These are phyloP conservation scores for Gymnocypris eckloni DNA, from an alignment of 2,797 vertebrate genomes.

Conservation along the genomic window DNA sequence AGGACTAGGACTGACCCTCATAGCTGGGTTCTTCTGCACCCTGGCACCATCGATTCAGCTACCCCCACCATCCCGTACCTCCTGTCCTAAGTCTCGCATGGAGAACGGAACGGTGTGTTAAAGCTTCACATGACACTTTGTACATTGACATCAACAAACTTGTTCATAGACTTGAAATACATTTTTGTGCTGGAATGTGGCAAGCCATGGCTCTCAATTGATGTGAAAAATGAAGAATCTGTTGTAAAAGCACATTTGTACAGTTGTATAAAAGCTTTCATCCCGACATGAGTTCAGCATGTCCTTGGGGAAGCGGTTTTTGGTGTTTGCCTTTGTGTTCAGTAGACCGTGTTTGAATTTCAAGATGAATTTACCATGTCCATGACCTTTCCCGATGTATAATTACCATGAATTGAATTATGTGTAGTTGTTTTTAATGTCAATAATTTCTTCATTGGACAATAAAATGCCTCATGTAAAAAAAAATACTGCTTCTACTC, in stretches of 20 bases:
- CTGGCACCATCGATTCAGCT: slow-evolving; percentile 89
- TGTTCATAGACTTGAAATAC: slow-evolving; percentile 25
- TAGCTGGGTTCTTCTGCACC: slow-evolving; percentile 92
- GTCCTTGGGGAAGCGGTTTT: slow-evolving; percentile 49
- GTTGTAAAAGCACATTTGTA: slow-evolving; percentile 52
- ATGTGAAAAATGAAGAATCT: slow-evolving; percentile 17
- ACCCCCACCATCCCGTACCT: slow-evolving; percentile 81
- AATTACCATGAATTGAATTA: slow-evolving; percentile 39
- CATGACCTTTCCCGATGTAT: slow-evolving; percentile 21
- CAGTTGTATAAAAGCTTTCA: slow-evolving; percentile 50
- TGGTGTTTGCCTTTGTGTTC: slow-evolving; percentile 46
- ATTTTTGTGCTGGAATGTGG: background rate
- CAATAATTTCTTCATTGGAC: slow-evolving; percentile 43
- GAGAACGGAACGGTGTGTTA: slow-evolving; percentile 90
- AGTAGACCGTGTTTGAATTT: slow-evolving; percentile 40
- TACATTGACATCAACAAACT: slow-evolving; percentile 42
- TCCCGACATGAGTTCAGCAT: slow-evolving; percentile 42
- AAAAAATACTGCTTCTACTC: slow-evolving; percentile 21
- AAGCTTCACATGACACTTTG: slow-evolving; percentile 48
- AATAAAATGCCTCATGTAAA: slow-evolving; percentile 59
- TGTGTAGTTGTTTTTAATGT: slow-evolving; percentile 50
- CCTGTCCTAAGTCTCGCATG: slow-evolving; percentile 86
- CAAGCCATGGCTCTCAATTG: slow-evolving; percentile 6
- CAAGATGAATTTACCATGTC: slow-evolving; percentile 5
- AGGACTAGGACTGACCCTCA: slow-evolving; percentile 87